Evolutionary conservation across 2,797 vertebrate species (phyloP).

Genomic region (Vespertilio murinus): DNA sequence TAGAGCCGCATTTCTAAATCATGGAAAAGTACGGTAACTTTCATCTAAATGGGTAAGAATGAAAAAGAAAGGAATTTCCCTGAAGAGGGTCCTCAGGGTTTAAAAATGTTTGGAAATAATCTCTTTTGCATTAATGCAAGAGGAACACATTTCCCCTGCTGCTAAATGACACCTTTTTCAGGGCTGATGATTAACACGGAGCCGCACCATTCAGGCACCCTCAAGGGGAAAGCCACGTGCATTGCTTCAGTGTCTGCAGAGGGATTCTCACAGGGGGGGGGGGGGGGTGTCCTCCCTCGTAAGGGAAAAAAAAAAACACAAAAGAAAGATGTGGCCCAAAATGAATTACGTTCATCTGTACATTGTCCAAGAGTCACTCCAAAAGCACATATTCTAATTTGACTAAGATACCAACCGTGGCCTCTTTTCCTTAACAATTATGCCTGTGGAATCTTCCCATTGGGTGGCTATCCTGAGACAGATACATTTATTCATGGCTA

Average conservation of each 20-base stretch:
- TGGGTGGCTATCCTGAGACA: neutral
- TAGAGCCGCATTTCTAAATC: conserved; percentile 1
- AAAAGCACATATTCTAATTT: neutral
- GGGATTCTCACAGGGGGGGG: neutral
- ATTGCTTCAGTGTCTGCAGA: neutral
- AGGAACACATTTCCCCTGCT: conserved; percentile 35
- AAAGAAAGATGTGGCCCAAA: conserved; percentile 29
- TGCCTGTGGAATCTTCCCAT: neutral
- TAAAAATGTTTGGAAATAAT: conserved; percentile 70
- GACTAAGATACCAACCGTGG: neutral
- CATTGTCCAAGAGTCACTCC: conserved; percentile 24
- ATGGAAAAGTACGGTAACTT: neutral
- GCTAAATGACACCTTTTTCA: conserved; percentile 58
- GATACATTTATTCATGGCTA: neutral
- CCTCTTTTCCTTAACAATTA: neutral
- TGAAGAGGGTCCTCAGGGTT: conserved; percentile 32
- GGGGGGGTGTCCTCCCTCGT: neutral
- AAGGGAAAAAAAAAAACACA: neutral
- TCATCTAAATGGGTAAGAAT: neutral
- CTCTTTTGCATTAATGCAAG: conserved; percentile 58
- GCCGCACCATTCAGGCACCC: neutral
- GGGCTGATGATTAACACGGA: neutral
- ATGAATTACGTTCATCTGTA: conserved; percentile 6
- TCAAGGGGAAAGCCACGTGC: neutral
- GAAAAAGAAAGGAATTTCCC: neutral